Conservation (phyloP, 1,140 invertebrate species). For the Platorchestia sp. region DNA sequence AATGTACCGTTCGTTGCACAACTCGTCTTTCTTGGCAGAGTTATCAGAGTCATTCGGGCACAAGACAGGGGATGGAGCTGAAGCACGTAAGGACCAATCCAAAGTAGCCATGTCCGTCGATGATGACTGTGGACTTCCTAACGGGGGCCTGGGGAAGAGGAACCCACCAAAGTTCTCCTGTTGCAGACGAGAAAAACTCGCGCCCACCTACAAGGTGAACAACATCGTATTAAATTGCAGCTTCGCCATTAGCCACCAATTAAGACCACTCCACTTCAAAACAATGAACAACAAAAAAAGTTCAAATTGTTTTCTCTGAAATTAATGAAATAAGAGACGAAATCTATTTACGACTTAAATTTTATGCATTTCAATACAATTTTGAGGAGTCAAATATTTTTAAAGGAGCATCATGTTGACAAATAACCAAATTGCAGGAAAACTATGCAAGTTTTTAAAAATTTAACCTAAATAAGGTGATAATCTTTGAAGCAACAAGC, state of each 20-base stretch:
- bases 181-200: not conserved
- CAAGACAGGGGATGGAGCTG: not conserved
- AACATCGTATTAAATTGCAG: conserved; percentile 1
- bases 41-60: not conserved
- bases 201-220: not conserved
- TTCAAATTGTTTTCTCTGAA: not conserved
- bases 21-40: not conserved
- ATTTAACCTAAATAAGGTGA: too few relatives aligned
- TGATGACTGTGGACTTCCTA: not conserved
- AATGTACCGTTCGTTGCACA: not conserved
- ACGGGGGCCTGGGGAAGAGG: not conserved
- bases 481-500: too few relatives aligned
- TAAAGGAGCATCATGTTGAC: too few relatives aligned
- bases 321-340: not conserved
- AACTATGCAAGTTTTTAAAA: too few relatives aligned
- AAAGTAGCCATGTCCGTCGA: not conserved
- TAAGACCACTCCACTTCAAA: not conserved
- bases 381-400: too few relatives aligned
- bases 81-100: not conserved
- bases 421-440: too few relatives aligned
- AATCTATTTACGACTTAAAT: not conserved
- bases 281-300: not conserved
- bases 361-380: too few relatives aligned
- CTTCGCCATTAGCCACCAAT: not conserved
- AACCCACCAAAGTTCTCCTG: not conserved